Percentiles rank a stretch among this genome's conserved stretches.
phyloP scores from a whole-genome alignment of 2,113 vertebrate genomes.

The Ancistrus triradiatus region DNA sequence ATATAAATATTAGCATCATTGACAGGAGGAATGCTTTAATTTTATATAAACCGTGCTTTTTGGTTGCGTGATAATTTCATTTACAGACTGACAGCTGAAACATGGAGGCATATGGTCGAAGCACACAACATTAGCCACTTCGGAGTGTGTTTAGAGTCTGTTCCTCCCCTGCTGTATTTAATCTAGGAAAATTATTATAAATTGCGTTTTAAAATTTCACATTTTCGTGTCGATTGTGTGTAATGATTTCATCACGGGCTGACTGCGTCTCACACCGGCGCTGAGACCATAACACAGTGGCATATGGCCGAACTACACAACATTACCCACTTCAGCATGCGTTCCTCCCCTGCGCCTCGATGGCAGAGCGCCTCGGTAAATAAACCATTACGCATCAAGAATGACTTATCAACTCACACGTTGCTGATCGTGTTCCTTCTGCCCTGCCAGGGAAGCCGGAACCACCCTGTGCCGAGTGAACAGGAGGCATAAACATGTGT shows the following conservation, averaged over 20 bases:
- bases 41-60: neutral
- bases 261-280: slow-evolving; percentile 57
- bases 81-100: slow-evolving; percentile 21
- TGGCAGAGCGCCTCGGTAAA: slow-evolving; percentile 67
- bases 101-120: slow-evolving; percentile 18
- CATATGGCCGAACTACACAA: slow-evolving; percentile 76
- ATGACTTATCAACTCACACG: slow-evolving; percentile 55
- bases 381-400: slow-evolving; percentile 63
- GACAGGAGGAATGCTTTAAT: neutral
- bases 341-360: slow-evolving; percentile 64
- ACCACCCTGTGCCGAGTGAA: slow-evolving; percentile 2
- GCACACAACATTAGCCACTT: slow-evolving; percentile 26
- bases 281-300: slow-evolving; percentile 62
- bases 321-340: slow-evolving; percentile 70
- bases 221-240: slow-evolving; percentile 51
- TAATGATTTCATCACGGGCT: slow-evolving; percentile 63
- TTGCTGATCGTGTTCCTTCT: slow-evolving; percentile 20
- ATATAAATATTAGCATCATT: slow-evolving; percentile 6
- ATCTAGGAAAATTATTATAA: slow-evolving; percentile 11
- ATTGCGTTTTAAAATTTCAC: slow-evolving; percentile 25
- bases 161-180: slow-evolving; percentile 25
- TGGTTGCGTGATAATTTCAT: slow-evolving; percentile 19
- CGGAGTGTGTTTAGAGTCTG: slow-evolving; percentile 21
- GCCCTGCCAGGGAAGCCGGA: slow-evolving; percentile 1
- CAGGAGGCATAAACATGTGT: slow-evolving; percentile 44